Conservation (phyloP, 2,888 invertebrate species). For the Phasia obesa region DNA sequence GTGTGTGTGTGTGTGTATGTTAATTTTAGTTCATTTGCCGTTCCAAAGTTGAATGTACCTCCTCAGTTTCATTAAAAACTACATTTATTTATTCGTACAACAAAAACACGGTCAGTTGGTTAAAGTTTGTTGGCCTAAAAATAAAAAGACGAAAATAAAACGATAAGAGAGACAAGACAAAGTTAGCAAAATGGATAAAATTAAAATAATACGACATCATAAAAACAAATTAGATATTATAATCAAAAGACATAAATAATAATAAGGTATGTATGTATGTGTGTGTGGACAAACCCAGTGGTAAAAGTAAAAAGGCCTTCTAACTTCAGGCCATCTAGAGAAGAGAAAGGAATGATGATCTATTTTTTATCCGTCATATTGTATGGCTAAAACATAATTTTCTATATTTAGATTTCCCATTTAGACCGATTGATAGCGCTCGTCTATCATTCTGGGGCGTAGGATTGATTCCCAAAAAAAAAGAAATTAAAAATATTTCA, state of each 20-base stretch:
- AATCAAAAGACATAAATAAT: conserved; percentile 9
- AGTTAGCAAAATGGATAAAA: not conserved
- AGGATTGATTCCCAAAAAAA: too few species aligned
- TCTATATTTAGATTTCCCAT: too few species aligned
- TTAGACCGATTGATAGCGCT: too few species aligned
- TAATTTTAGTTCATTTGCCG: conserved; percentile 13
- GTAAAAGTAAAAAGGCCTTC: too few species aligned
- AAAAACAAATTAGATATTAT: conserved; percentile 41
- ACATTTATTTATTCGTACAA: conserved; percentile 17
- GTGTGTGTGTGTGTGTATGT: not conserved
- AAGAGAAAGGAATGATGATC: too few species aligned
- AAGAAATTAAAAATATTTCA: too few species aligned
- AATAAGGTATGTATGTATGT: too few species aligned
- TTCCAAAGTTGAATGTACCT: conserved; percentile 40
- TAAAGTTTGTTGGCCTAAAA: conserved; percentile 46
- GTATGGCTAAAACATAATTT: too few species aligned
- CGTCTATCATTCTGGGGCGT: too few species aligned
- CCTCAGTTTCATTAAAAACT: conserved; percentile 8
- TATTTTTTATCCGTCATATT: too few species aligned
- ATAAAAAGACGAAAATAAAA: not conserved
- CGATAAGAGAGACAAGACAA: not conserved
- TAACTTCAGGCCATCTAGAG: too few species aligned
- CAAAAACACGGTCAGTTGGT: conserved; percentile 53
- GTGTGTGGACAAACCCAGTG: too few species aligned
- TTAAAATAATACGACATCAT: conserved; percentile 43